phyloP scores from a whole-genome alignment of 2,113 vertebrate species.

The Trichechus manatus region DNA sequence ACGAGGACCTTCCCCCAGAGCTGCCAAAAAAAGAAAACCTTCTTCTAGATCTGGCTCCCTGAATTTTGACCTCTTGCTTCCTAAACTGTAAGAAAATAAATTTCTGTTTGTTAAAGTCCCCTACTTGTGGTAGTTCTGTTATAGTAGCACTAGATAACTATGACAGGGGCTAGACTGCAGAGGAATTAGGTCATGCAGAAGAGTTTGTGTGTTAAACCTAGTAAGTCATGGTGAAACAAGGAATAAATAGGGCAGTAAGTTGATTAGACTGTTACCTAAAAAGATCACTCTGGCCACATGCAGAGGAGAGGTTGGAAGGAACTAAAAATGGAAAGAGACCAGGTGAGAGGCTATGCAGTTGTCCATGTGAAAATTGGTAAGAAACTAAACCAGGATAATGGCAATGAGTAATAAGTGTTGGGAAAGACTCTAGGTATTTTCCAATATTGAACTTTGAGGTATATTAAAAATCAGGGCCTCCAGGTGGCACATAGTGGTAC shows the following conservation, averaged over 20 bases:
- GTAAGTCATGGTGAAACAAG: neutral
- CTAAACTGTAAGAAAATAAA: neutral
- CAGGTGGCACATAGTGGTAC: neutral
- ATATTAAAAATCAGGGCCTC: neutral
- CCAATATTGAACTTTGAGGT: neutral
- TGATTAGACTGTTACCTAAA: neutral
- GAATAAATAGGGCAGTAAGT: accelerated
- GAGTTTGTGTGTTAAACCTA: neutral
- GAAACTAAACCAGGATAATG: neutral
- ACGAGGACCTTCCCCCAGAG: neutral
- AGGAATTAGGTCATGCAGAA: neutral
- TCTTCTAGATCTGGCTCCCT: neutral
- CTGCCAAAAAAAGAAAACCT: neutral
- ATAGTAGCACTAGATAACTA: neutral
- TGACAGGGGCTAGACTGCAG: no score
- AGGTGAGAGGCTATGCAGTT: neutral
- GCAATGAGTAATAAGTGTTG: neutral
- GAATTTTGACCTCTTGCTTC: neutral
- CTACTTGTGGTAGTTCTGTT: neutral
- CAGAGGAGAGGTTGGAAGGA: neutral
- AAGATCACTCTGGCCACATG: no score
- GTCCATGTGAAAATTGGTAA: neutral
- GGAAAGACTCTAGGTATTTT: neutral
- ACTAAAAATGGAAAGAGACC: neutral
- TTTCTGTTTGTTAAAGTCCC: neutral